A percentile compares a stretch with the other conserved stretches of the same genome.
Conservation (phyloP, 2,113 vertebrate genomes). For the Alligator sinensis region DNA sequence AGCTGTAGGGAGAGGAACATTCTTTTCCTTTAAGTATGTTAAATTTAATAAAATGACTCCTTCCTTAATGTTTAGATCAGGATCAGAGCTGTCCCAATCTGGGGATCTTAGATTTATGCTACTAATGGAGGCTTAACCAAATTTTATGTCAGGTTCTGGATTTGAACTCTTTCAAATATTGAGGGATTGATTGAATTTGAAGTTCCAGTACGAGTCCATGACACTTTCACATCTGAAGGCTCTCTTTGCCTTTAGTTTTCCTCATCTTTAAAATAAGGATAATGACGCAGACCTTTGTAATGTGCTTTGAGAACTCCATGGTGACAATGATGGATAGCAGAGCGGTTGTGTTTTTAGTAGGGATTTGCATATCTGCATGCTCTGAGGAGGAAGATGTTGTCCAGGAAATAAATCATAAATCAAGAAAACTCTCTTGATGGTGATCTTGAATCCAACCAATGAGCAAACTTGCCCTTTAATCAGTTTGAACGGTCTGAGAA, state of each 20-base stretch:
- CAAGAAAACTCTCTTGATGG: not conserved
- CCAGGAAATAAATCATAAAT: not conserved
- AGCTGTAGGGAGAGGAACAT: not conserved
- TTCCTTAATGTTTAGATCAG: not conserved
- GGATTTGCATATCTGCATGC: not conserved
- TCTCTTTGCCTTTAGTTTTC: not conserved
- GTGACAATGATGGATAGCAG: not conserved
- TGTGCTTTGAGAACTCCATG: not conserved
- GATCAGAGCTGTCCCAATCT: fast-evolving
- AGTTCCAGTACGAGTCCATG: not conserved
- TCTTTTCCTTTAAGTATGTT: not conserved
- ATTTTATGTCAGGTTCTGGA: not conserved
- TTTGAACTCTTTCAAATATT: not conserved
- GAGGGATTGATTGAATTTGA: not conserved
- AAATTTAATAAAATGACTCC: not conserved
- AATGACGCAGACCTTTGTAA: no score
- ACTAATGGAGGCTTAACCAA: not conserved
- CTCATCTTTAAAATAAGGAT: not conserved
- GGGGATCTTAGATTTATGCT: not conserved
- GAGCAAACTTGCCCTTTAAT: not conserved
- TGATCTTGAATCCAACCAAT: not conserved
- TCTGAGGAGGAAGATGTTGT: not conserved
- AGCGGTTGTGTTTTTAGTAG: not conserved
- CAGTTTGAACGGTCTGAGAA: not conserved
- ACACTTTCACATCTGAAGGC: not conserved